Evolutionary conservation across 2,113 vertebrate species (phyloP).

Genomic region (Tragulus kanchil): DNA sequence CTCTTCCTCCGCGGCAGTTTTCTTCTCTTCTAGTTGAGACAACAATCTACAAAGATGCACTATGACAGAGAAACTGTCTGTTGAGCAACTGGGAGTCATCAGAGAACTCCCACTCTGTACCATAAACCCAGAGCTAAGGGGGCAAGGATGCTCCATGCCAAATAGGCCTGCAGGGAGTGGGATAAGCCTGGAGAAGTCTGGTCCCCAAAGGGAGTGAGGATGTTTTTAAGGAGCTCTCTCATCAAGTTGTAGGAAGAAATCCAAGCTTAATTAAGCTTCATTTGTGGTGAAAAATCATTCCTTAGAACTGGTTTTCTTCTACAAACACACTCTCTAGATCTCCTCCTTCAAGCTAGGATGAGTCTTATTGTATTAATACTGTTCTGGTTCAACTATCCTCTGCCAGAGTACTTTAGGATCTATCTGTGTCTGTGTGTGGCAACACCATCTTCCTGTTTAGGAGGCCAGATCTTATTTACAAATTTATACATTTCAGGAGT

Average conservation of each 20-base stretch:
- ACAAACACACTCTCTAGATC: not conserved
- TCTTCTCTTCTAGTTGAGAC: not conserved
- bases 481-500: not conserved
- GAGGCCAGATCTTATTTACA: not conserved
- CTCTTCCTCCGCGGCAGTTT: not conserved
- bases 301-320: not conserved
- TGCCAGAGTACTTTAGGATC: not conserved
- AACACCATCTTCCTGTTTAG: not conserved
- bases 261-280: constrained; percentile 26
- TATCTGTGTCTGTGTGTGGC: not conserved
- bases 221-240: not conserved
- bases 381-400: not conserved
- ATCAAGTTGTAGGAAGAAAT: constrained; percentile 31
- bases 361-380: not conserved
- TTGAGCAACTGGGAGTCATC: not conserved
- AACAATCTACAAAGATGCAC: not conserved
- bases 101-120: not conserved
- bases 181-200: not conserved
- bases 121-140: not conserved
- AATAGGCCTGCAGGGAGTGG: not conserved
- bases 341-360: not conserved
- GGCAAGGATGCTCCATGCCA: not conserved
- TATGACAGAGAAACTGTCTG: not conserved
- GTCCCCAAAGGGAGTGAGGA: not conserved
- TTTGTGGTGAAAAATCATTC: not conserved